Base-by-base conservation (phyloP, 2,113 vertebrate species). In the Chauna torquata region DNA sequence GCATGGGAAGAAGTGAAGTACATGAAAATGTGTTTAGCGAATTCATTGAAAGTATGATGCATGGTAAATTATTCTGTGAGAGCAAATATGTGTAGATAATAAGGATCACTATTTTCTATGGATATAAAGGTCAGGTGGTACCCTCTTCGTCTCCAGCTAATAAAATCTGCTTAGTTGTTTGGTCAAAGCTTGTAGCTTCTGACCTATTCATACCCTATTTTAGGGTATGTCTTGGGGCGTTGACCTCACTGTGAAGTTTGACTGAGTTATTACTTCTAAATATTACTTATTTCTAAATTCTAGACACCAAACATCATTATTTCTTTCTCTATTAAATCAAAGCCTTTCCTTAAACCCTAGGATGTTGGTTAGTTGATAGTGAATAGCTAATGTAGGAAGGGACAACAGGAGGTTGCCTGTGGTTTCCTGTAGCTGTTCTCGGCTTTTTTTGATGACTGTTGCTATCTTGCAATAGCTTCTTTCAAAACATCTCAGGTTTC, bases 161-260 rank as follows among this genome's bases (percentile, higher is more conserved):
- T 49, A 68, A 85, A 90, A 64, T 42, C 5, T 59, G 11, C 20
- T 64, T 80, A 42, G 17, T 8, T 82, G 57, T 12, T 36, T 3
- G 17, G 52, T 61, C 40, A 42, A 78, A 14, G 11, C 72, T 84
- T 65, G 4, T 78, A 61, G 50, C 16, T 55, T 65, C 13, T 86
- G 42, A 80, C 42, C 24, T 49, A 49, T 25, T 23, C 49, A 50
- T 14, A 12, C 23, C 49, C 49, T 50, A 12, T 50, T 50, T 50
- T 3, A 32, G 15, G 16, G 4, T 50, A 16, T 85, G 18, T 68
- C n/a, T 71, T 0, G 0, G 45, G 36, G 62, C 24, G 4, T 58
- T 49, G 55, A 30, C 13, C 6, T 92, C 11, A 5, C 13, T 83
- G 28, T 71, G 15, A 82, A 64, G 5, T 80, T 45, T 72, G 20